Percentiles rank a stretch among this genome's conserved stretches.
Conservation (phyloP, 2,888 invertebrate species). For the Pogonocherus hispidulus region DNA sequence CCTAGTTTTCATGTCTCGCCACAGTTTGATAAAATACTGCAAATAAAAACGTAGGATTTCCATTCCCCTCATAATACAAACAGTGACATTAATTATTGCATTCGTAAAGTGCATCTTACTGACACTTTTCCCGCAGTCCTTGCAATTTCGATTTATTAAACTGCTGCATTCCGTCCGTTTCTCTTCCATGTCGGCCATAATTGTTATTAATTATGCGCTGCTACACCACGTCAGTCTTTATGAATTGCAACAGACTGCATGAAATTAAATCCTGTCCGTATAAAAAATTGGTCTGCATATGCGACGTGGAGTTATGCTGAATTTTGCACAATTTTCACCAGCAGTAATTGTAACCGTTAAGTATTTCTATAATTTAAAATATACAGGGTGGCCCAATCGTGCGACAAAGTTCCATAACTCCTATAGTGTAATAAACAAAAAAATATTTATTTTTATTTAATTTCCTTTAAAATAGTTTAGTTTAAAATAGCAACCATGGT, state of each 20-base stretch:
- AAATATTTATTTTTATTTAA: no score
- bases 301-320: not conserved
- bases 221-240: constrained; percentile 4
- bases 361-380: no score
- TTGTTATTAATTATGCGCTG: constrained; percentile 4
- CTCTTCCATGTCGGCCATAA: not conserved
- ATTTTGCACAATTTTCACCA: not conserved
- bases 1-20: no score
- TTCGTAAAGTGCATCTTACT: not conserved
- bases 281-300: not conserved
- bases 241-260: constrained; percentile 3
- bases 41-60: not conserved
- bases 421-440: no score
- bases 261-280: not conserved
- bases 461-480: no score
- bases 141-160: not conserved
- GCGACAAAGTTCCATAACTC: no score
- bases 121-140: not conserved
- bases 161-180: not conserved
- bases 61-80: not conserved
- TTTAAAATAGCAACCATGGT: no score
- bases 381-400: no score
- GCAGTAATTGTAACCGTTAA: not conserved
- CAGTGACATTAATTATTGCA: not conserved
- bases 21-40: no score